Conservation (phyloP, 1,140 invertebrate species). For the Trinorchestia longiramus region DNA sequence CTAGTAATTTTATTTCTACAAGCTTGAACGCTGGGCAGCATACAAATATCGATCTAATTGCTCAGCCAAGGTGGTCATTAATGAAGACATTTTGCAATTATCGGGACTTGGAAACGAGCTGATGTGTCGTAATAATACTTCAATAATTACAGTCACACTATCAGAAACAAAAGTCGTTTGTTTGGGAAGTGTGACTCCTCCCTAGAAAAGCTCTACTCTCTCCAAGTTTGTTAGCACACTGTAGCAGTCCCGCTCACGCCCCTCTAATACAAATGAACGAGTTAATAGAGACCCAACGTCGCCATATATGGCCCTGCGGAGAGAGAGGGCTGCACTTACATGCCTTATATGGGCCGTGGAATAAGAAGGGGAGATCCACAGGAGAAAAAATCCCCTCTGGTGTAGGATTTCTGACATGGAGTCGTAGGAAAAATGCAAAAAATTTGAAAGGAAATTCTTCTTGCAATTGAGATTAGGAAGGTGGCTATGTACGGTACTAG, state of each 20-base stretch:
- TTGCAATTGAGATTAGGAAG: background rate
- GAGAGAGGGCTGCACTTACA: conserved; percentile 33
- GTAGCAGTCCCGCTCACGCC: background rate
- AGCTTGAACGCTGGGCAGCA: background rate
- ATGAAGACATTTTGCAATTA: background rate
- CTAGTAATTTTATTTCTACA: background rate
- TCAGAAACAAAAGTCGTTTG: conserved; percentile 44
- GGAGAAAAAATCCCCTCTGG: background rate
- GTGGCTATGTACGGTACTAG: background rate
- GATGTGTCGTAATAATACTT: background rate
- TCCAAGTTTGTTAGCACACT: conserved; percentile 20
- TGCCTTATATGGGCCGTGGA: background rate
- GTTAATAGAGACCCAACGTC: conserved; percentile 17
- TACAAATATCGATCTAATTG: background rate
- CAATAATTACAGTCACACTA: conserved; percentile 27
- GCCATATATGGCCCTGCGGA: background rate
- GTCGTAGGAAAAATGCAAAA: background rate
- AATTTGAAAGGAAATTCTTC: background rate
- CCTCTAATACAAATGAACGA: conserved; percentile 51
- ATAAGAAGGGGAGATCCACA: background rate
- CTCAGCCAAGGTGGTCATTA: background rate
- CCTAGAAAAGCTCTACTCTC: conserved; percentile 47
- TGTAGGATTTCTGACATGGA: background rate
- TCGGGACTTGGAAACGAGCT: background rate
- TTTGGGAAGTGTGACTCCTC: conserved; percentile 37